phyloP scores from a whole-genome alignment of 2,797 vertebrate genomes.

The Luscinia megarhynchos region DNA sequence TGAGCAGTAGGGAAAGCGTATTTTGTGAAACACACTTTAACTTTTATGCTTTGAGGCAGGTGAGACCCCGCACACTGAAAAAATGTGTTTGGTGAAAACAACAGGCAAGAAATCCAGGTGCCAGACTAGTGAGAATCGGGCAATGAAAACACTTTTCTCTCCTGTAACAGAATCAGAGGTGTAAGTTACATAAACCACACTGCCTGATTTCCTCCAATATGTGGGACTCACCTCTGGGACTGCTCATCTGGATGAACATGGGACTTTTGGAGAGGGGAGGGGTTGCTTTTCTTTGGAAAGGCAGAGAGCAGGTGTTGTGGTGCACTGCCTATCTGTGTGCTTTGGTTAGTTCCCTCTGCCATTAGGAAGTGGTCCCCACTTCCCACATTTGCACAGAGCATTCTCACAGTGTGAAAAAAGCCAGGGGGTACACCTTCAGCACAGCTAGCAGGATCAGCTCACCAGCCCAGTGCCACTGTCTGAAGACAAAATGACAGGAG shows the following conservation, averaged over 20 bases:
- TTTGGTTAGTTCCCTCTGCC: neutral
- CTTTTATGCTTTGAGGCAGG: neutral
- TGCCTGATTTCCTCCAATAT: neutral
- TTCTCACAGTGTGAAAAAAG: neutral
- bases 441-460: neutral
- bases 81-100: neutral
- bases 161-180: neutral
- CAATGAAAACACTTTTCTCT: neutral
- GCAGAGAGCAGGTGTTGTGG: rapidly evolving
- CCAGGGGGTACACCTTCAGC: neutral
- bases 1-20: neutral
- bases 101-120: neutral
- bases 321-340: neutral
- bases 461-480: neutral
- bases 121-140: neutral
- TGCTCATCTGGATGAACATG: neutral
- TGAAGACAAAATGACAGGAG: neutral
- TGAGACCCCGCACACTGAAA: neutral
- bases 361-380: neutral
- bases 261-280: neutral
- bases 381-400: neutral
- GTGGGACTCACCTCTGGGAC: neutral
- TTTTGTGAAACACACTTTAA: neutral
- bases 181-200: neutral
- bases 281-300: neutral